A percentile compares a stretch with the other conserved stretches of the same genome.
phyloP scores from a whole-genome alignment of 2,113 vertebrate species.

The Glaucidium brasilianum region DNA sequence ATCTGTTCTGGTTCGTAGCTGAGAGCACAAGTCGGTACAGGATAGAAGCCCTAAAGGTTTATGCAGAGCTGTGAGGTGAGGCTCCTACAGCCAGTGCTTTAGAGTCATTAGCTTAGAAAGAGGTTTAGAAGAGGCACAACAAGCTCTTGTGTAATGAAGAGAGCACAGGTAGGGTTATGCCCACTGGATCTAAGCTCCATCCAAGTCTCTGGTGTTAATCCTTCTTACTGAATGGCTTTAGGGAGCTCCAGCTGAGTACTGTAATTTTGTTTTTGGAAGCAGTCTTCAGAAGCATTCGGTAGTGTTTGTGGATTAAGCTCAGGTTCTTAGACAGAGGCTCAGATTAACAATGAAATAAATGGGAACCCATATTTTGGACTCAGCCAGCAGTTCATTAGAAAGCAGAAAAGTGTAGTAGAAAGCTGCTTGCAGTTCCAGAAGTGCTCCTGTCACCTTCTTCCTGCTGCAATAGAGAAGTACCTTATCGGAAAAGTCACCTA shows the following conservation, averaged over 20 bases:
- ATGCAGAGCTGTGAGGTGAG: not conserved
- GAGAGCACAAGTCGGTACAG: not conserved
- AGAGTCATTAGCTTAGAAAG: not conserved
- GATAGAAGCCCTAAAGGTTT: not conserved
- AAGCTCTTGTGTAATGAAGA: not conserved
- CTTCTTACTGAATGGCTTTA: constrained; percentile 33
- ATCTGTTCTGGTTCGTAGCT: not conserved
- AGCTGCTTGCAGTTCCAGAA: not conserved
- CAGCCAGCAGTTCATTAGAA: not conserved
- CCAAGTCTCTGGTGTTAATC: constrained; percentile 29
- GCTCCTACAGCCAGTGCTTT: not conserved
- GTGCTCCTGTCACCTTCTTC: not conserved
- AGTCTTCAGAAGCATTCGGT: constrained; percentile 14
- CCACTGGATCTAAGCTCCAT: not conserved
- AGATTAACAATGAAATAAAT: constrained; percentile 11
- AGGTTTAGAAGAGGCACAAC: not conserved
- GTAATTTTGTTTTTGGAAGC: constrained; percentile 2
- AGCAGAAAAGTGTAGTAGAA: not conserved
- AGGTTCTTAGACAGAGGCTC: constrained; percentile 35
- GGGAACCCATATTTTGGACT: not conserved
- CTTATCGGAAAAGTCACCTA: not conserved
- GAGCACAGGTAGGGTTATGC: constrained; percentile 41
- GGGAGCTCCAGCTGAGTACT: constrained; percentile 44
- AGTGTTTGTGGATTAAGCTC: constrained; percentile 26
- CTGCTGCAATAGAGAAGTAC: not conserved